phyloP scores from a whole-genome alignment of 1,140 invertebrate genomes.

The Lordiphosa mommai region DNA sequence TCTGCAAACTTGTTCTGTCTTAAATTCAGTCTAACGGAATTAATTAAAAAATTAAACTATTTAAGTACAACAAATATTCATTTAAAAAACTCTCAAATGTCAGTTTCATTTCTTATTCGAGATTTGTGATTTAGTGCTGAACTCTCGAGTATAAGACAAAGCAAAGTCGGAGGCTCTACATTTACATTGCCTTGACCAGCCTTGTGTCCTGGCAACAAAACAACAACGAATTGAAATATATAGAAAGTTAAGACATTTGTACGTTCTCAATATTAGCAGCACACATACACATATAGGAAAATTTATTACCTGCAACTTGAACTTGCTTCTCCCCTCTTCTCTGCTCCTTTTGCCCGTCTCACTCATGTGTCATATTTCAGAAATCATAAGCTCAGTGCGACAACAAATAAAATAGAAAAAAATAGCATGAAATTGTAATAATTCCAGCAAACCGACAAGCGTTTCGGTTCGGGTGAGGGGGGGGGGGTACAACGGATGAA shows the following conservation, averaged over 20 bases:
- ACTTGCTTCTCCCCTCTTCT: slow-evolving; percentile 24
- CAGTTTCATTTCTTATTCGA: too few species aligned
- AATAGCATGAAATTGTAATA: slow-evolving; percentile 77
- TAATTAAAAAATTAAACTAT: too few species aligned
- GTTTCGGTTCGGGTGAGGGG: slow-evolving; percentile 1
- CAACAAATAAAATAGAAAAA: slow-evolving; percentile 71
- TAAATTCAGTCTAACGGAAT: too few species aligned
- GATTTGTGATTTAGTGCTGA: too few species aligned
- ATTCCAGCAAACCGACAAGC: slow-evolving; percentile 51
- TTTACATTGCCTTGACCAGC: not conserved
- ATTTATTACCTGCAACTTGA: slow-evolving; percentile 57
- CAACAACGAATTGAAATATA: slow-evolving; percentile 18
- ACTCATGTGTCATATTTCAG: slow-evolving; percentile 67
- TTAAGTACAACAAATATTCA: too few species aligned
- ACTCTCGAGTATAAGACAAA: too few species aligned
- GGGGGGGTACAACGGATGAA: slow-evolving; percentile 42
- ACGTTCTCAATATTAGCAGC: slow-evolving; percentile 49
- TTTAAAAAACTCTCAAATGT: too few species aligned
- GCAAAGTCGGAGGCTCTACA: too few species aligned
- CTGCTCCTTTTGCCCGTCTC: slow-evolving; percentile 8
- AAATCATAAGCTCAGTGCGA: slow-evolving; percentile 74
- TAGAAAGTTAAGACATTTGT: slow-evolving; percentile 37
- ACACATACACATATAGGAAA: slow-evolving; percentile 10
- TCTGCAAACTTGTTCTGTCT: too few species aligned
- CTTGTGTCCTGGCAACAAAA: slow-evolving; percentile 3